These are phyloP conservation scores for Aegithalos caudatus DNA, from an alignment of 2,113 vertebrate genomes.

Conservation along the genomic window DNA sequence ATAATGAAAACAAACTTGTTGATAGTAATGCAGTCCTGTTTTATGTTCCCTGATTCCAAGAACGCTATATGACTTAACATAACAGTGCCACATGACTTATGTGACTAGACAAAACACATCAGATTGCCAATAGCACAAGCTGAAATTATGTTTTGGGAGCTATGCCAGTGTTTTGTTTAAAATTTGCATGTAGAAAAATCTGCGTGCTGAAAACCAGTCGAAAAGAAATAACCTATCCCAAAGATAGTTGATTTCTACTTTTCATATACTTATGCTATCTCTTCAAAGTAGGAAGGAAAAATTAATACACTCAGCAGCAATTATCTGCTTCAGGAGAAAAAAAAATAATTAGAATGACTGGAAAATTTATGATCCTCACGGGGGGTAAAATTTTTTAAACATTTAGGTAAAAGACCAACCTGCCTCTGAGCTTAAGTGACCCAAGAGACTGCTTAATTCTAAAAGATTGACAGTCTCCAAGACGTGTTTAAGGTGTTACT, in stretches of 20 bases:
- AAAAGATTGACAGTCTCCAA: background rate
- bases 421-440: background rate
- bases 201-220: background rate
- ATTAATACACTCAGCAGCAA: background rate
- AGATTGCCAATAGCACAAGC: background rate
- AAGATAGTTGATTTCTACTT: background rate
- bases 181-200: background rate
- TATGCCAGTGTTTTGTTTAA: background rate
- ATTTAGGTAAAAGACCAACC: background rate
- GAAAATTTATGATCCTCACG: background rate
- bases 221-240: background rate
- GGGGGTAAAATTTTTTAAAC: background rate
- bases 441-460: background rate
- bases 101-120: background rate
- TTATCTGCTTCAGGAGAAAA: background rate
- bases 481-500: background rate
- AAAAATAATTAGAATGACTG: background rate
- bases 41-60: background rate
- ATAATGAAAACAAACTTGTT: background rate
- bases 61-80: background rate
- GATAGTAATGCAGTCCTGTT: background rate
- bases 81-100: background rate
- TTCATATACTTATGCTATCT: background rate
- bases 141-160: background rate
- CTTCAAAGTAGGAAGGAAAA: background rate